A percentile compares a stretch with the other conserved stretches of the same genome.
Conservation (phyloP, 2,797 vertebrate genomes). For the Gobionotothen gibberifrons region DNA sequence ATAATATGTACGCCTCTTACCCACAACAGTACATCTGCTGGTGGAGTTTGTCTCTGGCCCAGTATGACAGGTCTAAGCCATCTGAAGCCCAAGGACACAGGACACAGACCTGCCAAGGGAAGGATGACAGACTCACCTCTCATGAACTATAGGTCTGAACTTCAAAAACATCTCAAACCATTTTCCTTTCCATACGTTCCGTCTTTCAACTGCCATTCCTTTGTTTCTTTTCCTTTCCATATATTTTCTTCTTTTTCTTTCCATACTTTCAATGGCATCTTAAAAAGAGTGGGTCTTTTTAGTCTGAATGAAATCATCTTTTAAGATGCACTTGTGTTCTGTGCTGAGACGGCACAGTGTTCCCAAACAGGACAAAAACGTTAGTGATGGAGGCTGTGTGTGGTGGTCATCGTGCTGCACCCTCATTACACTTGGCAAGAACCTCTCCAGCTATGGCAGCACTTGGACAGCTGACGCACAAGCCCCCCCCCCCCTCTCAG, state of each 20-base stretch:
- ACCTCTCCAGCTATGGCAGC: slow-evolving; percentile 46
- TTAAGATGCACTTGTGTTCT: slow-evolving; percentile 21
- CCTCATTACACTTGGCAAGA: slow-evolving; percentile 50
- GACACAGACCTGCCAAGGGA: slow-evolving; percentile 38
- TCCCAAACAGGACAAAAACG: slow-evolving; percentile 24
- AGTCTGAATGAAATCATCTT: background rate
- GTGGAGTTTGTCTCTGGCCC: slow-evolving; percentile 50
- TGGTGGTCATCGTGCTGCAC: slow-evolving; percentile 40
- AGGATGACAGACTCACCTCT: slow-evolving; percentile 46
- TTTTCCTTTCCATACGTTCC: background rate
- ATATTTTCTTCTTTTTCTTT: background rate
- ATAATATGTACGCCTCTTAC: slow-evolving; percentile 39
- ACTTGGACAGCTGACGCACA: slow-evolving; percentile 39
- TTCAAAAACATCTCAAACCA: slow-evolving; percentile 18
- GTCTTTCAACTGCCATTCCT: no score
- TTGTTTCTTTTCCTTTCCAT: background rate
- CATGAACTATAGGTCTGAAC: slow-evolving; percentile 30
- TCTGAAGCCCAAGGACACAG: slow-evolving; percentile 51
- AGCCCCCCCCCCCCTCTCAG: slow-evolving; percentile 24
- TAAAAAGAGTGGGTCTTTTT: background rate
- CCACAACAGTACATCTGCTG: slow-evolving; percentile 51
- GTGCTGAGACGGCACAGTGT: slow-evolving; percentile 8
- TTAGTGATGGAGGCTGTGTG: slow-evolving; percentile 17
- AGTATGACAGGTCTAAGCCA: slow-evolving; percentile 54
- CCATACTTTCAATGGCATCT: background rate